phyloP scores from a whole-genome alignment of 64 coral and sea anemone species.

The Montipora foliosa region DNA sequence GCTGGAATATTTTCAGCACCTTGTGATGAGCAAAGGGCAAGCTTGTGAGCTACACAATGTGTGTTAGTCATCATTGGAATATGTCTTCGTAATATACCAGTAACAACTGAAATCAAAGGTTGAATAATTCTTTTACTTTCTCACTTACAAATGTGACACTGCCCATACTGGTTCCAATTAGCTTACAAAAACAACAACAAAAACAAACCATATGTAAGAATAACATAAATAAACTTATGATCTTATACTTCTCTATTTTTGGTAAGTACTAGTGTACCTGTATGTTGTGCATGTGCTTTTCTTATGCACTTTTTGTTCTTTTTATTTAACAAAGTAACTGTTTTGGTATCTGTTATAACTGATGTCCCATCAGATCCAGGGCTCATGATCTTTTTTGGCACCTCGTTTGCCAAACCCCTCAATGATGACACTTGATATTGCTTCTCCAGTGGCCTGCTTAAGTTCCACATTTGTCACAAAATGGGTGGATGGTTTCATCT shows the following conservation, averaged over 20 bases:
- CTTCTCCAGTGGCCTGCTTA: conserved; percentile 53
- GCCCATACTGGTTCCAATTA: too few relatives aligned
- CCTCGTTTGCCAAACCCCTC: conserved; percentile 38
- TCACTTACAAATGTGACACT: too few relatives aligned
- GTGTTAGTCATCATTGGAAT: neutral
- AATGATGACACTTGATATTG: conserved; percentile 51
- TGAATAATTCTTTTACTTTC: neutral
- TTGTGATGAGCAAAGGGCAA: neutral
- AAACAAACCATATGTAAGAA: too few relatives aligned
- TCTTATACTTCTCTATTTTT: too few relatives aligned
- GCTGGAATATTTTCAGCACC: conserved; percentile 41
- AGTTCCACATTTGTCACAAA: conserved; percentile 54
- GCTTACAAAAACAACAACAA: too few relatives aligned
- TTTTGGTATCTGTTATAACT: conserved; percentile 57
- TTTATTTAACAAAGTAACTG: conserved; percentile 39
- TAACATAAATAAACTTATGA: too few relatives aligned
- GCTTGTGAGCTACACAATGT: neutral
- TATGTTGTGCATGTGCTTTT: neutral
- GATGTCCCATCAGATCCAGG: conserved; percentile 52
- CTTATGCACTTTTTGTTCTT: conserved; percentile 8
- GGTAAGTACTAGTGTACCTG: too few relatives aligned
- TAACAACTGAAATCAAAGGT: neutral
- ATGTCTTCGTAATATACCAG: neutral
- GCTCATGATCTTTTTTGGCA: conserved; percentile 65
- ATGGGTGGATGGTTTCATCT: conserved; percentile 49